Evolutionary conservation across 2,888 invertebrate genomes (phyloP), one percentile per base, ranked within the genome.

Genomic region (Drosophila anceps): DNA sequence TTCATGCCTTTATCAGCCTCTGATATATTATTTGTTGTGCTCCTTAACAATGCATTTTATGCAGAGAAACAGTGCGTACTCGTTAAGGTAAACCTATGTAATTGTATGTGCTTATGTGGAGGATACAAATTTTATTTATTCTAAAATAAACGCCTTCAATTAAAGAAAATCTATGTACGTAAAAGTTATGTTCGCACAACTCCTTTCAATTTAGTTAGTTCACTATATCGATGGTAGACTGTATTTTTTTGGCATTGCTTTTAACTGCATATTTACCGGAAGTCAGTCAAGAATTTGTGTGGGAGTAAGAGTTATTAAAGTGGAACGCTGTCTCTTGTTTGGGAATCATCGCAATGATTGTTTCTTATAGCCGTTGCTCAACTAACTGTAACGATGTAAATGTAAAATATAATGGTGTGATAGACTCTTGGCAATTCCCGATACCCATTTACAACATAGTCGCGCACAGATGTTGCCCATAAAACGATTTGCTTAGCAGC

Each of bases 381-480:
- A 13, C 20, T 39, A 55, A 13, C 20, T 39, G 20, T 58, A 58
- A 55, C 31, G 39, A 31, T 58, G 13, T 18, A 5, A 31, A 35
- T 57, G 13, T 18, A 9, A 4, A 24, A n/a, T 29, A 24, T 48
- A 24, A 24, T 31, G 15, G 31, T 59, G 57, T 20, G 41, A 18
- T 12, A 20, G 9, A 27, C 48, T 35, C 29, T 39, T 48, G 63
- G 37, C 35, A 44, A 66, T 74, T 54, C 57, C 57, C 20, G 51
- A 53, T 46, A 71, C 65, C 58, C 43, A 60, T 55, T 55, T 51
- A 33, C 24, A 15, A 37, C 15, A 18, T 65, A 57, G 67, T 18
- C 50, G 12, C 1, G 33, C 57, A 48, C 87, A 86, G 43, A 69
- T 83, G 83, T 59, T 44, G 35, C 7, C 20, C 69, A 77, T 84